These are phyloP conservation scores for Araneus ventricosus DNA, from an alignment of 1,140 invertebrate genomes.

Conservation along the genomic window DNA sequence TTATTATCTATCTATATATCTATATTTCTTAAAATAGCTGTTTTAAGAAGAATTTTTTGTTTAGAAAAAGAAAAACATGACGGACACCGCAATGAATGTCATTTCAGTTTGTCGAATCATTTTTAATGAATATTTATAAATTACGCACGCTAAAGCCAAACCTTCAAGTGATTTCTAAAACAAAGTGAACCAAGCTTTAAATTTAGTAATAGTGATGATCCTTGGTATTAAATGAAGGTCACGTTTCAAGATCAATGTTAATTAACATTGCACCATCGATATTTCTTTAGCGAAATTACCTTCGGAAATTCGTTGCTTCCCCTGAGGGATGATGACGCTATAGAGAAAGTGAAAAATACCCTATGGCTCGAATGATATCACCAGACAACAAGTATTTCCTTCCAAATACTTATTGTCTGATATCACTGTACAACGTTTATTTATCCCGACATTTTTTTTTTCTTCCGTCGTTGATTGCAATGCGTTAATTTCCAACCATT, in stretches of 20 bases:
- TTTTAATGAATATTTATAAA: neutral
- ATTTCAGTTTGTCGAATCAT: neutral
- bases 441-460: too few relatives aligned
- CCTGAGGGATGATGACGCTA: neutral
- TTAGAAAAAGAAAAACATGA: too few relatives aligned
- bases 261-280: neutral
- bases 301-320: neutral
- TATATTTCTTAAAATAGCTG: too few relatives aligned
- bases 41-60: too few relatives aligned
- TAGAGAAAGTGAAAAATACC: neutral
- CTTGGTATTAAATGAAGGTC: neutral
- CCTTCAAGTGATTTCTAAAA: neutral
- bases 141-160: neutral
- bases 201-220: neutral
- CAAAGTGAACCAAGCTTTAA: neutral
- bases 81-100: too few relatives aligned
- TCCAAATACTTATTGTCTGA: neutral
- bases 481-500: neutral
- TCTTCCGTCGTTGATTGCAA: neutral
- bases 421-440: neutral
- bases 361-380: neutral
- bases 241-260: constrained; percentile 1
- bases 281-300: neutral
- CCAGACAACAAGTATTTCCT: neutral
- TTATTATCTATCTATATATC: too few relatives aligned